Base-by-base conservation (phyloP, 1,140 invertebrate species). In the Helicoverpa armigera region DNA sequence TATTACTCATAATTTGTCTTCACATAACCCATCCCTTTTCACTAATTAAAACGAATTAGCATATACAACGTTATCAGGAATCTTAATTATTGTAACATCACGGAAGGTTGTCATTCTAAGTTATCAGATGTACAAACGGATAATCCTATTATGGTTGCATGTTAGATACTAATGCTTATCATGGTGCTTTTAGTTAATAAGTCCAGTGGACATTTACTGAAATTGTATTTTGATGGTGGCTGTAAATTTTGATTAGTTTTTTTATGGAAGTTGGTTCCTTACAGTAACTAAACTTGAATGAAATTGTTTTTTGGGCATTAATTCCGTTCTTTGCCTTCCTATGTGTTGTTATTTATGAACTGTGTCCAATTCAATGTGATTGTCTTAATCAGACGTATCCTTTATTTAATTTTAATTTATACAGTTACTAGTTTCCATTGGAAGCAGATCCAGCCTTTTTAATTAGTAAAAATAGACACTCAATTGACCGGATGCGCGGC, bases 401-500 rank as follows among this genome's bases (percentile, higher is more conserved):
- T 31, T 63, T 31, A 13, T 35, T 35, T 35, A 16, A 65, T 48
- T 48, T 65, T 16, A 10, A 51, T 23, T 43, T 35, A 9, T 9
- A 16, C 13, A 16, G 31, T 35, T 31, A 65, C n/a, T 14, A 3
- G 11, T 14, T 12, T 4, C 84, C 13, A 54, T 51, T 13, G 72
- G n/a, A 61, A 74, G 10, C 23, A 54, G 29, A 61, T 13, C n/a
- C 11, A 60, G 58, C 56, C 58, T 61, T 60, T 50, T 53, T 75
- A 80, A 81, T 81, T 81, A 75, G 53, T 67, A 88, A 87, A 43
- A 86, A 89, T 90, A 81, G 86, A 86, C 83, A 78, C 76, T 88
- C 86, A 89, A 90, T 90, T 90, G 88, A 90, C 91, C 92, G 91
- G 91, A 92, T 91, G 84, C 82, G 81, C 73, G 54, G 84, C 86